Evolutionary conservation across 2,113 vertebrate genomes (phyloP).

Genomic region (Zapornia atra): DNA sequence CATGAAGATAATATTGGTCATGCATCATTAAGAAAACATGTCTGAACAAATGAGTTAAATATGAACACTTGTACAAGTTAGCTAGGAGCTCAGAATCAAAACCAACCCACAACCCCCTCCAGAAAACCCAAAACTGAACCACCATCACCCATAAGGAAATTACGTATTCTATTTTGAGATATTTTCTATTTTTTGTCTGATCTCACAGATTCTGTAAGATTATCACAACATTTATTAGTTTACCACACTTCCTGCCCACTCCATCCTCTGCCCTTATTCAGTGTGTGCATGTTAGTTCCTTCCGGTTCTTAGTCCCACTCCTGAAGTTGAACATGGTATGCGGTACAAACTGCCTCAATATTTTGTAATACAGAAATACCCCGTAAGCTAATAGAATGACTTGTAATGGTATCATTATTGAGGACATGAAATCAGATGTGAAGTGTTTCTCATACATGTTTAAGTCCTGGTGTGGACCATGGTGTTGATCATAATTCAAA

Average conservation of each 20-base stretch:
- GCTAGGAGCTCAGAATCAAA: background rate
- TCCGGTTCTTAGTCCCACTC: background rate
- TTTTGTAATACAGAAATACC: background rate
- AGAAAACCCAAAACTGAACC: background rate
- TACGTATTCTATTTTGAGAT: background rate
- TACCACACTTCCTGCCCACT: background rate
- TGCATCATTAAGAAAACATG: background rate
- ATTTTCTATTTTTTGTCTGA: background rate
- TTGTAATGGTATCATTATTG: background rate
- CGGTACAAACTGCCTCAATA: background rate
- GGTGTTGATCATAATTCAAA: background rate
- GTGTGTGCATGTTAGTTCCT: background rate
- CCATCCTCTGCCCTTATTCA: background rate
- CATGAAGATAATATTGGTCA: background rate
- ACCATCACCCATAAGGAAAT: background rate
- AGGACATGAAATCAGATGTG: background rate
- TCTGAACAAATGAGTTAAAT: background rate
- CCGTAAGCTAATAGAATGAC: background rate
- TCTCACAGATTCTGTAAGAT: background rate
- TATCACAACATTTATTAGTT: background rate
- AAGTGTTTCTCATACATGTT: background rate
- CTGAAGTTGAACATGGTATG: background rate
- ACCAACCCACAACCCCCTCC: accelerated
- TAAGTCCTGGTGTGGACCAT: background rate
- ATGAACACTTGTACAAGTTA: background rate